Conservation (phyloP, 2,113 vertebrate species). For the Nannobrachium achirus region DNA sequence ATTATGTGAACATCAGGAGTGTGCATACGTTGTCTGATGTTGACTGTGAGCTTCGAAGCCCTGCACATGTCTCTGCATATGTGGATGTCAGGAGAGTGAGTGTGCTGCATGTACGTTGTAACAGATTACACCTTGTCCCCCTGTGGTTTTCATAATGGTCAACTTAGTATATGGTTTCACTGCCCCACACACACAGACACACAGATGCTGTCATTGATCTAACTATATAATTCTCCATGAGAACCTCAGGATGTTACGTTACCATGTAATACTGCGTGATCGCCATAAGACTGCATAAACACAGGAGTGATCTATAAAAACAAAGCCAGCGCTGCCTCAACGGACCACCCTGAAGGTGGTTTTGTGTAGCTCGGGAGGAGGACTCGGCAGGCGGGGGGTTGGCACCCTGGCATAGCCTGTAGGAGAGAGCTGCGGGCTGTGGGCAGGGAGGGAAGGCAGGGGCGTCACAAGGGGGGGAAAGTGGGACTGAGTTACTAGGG, state of each 20-base stretch:
- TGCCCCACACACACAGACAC: not conserved
- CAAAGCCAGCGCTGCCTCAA: constrained; percentile 35
- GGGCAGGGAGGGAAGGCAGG: no score
- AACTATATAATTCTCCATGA: constrained; percentile 14
- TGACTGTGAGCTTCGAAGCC: no score
- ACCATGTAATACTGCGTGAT: constrained; percentile 1
- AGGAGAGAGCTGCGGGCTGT: constrained; percentile 8
- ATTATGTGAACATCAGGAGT: no score
- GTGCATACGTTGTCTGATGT: no score
- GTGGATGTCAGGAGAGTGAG: not conserved
- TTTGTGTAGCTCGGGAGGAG: not conserved
- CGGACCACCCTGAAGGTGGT: constrained; percentile 44
- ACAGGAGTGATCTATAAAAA: constrained; percentile 22
- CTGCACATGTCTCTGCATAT: not conserved
- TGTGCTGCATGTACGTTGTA: not conserved
- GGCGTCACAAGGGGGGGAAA: no score
- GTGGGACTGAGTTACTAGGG: no score
- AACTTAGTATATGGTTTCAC: no score
- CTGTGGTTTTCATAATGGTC: no score
- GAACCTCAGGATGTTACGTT: constrained; percentile 10
- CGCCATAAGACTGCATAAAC: constrained; percentile 9
- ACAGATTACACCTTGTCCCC: no score
- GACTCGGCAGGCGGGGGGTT: constrained; percentile 32
- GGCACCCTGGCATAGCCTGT: not conserved
- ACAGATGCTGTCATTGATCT: constrained; percentile 2